phyloP scores from a whole-genome alignment of 2,113 vertebrate species.

The Anolis carolinensis region DNA sequence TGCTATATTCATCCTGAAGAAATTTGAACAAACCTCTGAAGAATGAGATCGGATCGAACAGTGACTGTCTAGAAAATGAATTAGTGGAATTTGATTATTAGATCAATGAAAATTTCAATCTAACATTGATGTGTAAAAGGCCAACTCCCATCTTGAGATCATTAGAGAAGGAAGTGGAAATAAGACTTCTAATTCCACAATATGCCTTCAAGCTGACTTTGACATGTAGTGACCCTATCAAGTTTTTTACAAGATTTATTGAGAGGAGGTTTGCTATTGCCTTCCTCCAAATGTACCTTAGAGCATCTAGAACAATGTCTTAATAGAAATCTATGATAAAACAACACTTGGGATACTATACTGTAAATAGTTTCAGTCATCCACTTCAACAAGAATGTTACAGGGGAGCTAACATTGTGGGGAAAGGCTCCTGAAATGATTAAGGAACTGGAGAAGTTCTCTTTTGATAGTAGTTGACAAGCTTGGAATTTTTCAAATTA shows the following conservation, averaged over 20 bases:
- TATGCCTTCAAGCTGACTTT: neutral
- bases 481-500: neutral
- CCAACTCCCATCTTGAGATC: neutral
- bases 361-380: neutral
- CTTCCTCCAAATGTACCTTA: too few relatives aligned
- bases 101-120: neutral
- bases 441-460: neutral
- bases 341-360: neutral
- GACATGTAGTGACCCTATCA: too few relatives aligned
- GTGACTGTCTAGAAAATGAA: neutral
- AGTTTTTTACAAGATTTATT: too few relatives aligned
- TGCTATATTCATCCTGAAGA: neutral
- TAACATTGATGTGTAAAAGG: neutral
- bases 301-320: too few relatives aligned
- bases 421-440: neutral
- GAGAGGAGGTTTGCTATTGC: too few relatives aligned
- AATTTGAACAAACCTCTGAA: neutral
- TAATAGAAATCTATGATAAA: neutral
- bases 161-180: neutral
- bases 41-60: neutral
- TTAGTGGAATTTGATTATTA: neutral
- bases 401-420: neutral
- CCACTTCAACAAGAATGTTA: neutral
- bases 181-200: neutral
- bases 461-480: neutral